Conservation (phyloP, 2,888 invertebrate genomes). For the Heliconius erato region DNA sequence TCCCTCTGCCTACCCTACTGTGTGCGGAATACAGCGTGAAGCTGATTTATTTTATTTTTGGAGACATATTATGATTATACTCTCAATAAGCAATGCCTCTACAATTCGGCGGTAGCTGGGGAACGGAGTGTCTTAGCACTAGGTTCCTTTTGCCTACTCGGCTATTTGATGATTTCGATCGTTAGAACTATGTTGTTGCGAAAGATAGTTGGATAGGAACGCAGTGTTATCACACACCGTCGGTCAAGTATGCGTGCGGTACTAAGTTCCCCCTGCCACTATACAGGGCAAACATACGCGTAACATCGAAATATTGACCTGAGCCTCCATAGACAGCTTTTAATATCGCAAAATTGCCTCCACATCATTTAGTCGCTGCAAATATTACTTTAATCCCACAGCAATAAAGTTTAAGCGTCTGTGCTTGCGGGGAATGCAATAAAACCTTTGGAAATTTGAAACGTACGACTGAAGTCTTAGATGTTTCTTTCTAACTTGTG, state of each 20-base stretch:
- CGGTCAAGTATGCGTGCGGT: conserved; percentile 75
- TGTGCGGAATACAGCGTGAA: too few relatives aligned
- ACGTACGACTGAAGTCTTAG: conserved; percentile 71
- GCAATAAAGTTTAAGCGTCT: conserved; percentile 85
- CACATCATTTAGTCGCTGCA: conserved; percentile 84
- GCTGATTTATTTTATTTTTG: background rate
- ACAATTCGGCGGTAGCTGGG: too few relatives aligned
- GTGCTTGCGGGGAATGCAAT: conserved; percentile 85
- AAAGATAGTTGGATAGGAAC: conserved; percentile 76
- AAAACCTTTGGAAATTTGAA: conserved; percentile 83
- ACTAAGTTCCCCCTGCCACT: conserved; percentile 72
- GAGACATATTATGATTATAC: conserved; percentile 8
- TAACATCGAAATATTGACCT: conserved; percentile 82
- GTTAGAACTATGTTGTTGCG: conserved; percentile 66
- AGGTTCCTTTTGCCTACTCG: too few relatives aligned
- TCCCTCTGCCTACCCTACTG: too few relatives aligned
- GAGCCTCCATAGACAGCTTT: conserved; percentile 78
- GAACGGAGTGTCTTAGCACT: too few relatives aligned
- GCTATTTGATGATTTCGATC: conserved; percentile 11
- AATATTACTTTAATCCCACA: conserved; percentile 85
- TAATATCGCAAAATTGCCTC: conserved; percentile 84
- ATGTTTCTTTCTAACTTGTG: conserved; percentile 82
- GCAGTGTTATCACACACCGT: conserved; percentile 78
- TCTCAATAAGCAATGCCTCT: too few relatives aligned
- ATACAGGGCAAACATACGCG: conserved; percentile 75